Base-by-base conservation (phyloP, 2,797 vertebrate genomes). In the Sphenodon punctatus region DNA sequence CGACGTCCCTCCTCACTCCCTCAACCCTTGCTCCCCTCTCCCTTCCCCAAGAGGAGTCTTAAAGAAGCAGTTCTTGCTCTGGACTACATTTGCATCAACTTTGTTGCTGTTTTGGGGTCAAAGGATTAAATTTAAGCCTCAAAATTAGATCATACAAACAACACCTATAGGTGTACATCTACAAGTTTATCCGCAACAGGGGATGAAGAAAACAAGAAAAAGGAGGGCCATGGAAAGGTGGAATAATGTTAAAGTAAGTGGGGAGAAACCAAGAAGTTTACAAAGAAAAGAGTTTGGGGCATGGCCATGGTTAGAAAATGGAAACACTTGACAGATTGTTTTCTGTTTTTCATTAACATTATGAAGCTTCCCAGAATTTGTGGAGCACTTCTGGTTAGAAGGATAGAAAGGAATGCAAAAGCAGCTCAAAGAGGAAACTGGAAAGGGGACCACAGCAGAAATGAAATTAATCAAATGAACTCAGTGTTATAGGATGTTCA, bases 381-480 rank as follows among this genome's bases (percentile, higher is more conserved):
- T 89, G 86, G 93, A 89, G 89, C 88, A 92, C 84, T 93, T 89
- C 89, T 92, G 92, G 88, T 93, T 91, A 78, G 75, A 48, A 64
- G 88, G 89, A 88, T 83, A 59, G 84, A 51, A 88, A 85, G 56
- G 78, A 79, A 88, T 88, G 46, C 92, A 51, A 89, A 88, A 84
- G 73, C 74, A 88, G 63, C 74, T 90, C 78, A 90, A 76, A 58
- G 61, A 83, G 45, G 89, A 76, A 80, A 87, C 84, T 83, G 87
- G 60, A 60, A 82, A 84, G n/a, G 84, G 65, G 38, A n/a, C 69
- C 82, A 70, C 43, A 10, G 0, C 55, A 84, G 85, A 84, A 82
- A 86, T 39, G 60, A 80, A 69, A 73, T 20, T 53, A 63, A 46
- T 87, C 86, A 85, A 3, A 87, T 45, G 85, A 79, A 32, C 45